phyloP scores from a whole-genome alignment of 2,888 invertebrate genomes.

The Leucania comma region DNA sequence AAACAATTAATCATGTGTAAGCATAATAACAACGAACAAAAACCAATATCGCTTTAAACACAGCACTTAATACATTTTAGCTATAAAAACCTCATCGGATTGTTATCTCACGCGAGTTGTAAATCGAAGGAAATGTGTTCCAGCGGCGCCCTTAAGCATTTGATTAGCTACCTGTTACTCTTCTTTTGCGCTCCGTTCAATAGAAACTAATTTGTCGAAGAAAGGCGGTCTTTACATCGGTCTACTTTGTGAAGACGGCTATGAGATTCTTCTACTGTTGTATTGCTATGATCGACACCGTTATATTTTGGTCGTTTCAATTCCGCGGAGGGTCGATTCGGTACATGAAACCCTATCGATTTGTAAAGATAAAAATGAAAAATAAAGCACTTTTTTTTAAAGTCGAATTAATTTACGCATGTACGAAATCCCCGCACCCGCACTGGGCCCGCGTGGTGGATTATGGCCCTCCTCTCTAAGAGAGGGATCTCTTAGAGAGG shows the following conservation, averaged over 20 bases:
- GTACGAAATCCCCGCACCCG: no score
- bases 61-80: constrained; percentile 21
- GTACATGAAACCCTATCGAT: no score
- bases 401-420: no score
- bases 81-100: constrained; percentile 42
- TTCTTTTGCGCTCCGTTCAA: constrained; percentile 10
- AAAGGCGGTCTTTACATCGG: constrained; percentile 11
- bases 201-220: constrained; percentile 42
- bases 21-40: constrained; percentile 6
- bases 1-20: background rate
- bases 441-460: no score
- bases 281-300: background rate
- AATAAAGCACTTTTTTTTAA: no score
- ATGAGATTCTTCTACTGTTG: background rate
- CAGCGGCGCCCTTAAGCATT: constrained; percentile 26
- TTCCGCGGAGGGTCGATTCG: no score
- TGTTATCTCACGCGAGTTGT: constrained; percentile 48
- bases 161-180: constrained; percentile 56
- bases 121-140: constrained; percentile 51
- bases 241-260: background rate
- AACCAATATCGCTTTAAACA: constrained; percentile 22
- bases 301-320: background rate
- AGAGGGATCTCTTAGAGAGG: no score
- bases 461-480: no score
- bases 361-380: no score